A percentile compares a stretch with the other conserved stretches of the same genome.
Evolutionary conservation across 2,113 vertebrate genomes (phyloP).

Genomic region (Albula goreensis): DNA sequence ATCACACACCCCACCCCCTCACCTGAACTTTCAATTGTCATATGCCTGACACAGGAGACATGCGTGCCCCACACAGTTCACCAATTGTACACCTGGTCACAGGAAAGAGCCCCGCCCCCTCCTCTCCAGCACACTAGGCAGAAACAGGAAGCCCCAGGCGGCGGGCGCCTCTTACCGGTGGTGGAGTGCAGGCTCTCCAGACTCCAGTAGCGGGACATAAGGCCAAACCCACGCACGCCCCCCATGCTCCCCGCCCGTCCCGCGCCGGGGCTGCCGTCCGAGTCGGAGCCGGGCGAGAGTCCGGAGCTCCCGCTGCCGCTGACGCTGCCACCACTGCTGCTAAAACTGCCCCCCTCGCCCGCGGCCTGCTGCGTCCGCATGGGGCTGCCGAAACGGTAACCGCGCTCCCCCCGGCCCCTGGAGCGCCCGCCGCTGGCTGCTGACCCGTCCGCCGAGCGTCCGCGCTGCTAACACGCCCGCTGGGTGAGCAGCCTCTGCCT

Average conservation of each 20-base stretch:
- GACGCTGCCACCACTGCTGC: conserved; percentile 68
- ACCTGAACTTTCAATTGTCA: not conserved
- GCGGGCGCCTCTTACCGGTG: conserved; percentile 71
- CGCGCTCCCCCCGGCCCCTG: conserved; percentile 43
- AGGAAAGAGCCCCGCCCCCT: not conserved
- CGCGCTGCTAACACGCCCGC: conserved; percentile 40
- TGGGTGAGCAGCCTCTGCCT: conserved; percentile 34
- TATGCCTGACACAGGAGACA: not conserved
- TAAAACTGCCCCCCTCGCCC: conserved; percentile 69
- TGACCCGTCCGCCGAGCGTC: conserved; percentile 34
- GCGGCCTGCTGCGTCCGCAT: conserved; percentile 74
- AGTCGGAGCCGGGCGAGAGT: conserved; percentile 77
- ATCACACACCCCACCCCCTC: not conserved
- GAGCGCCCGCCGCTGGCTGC: conserved; percentile 45
- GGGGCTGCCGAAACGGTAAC: conserved; percentile 43
- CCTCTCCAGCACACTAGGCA: not conserved
- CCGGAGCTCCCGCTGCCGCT: conserved; percentile 70
- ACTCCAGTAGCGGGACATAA: conserved; percentile 83
- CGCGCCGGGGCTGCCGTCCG: conserved; percentile 77
- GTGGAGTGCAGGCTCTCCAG: conserved; percentile 83
- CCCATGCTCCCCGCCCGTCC: conserved; percentile 73
- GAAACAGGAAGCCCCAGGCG: not conserved
- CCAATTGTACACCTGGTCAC: too few species aligned
- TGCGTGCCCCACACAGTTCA: not conserved
- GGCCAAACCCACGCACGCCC: conserved; percentile 65